Percentiles rank a stretch among this genome's conserved stretches.
Evolutionary conservation across 2,113 vertebrate genomes (phyloP).

Genomic region (Microtus oregoni): DNA sequence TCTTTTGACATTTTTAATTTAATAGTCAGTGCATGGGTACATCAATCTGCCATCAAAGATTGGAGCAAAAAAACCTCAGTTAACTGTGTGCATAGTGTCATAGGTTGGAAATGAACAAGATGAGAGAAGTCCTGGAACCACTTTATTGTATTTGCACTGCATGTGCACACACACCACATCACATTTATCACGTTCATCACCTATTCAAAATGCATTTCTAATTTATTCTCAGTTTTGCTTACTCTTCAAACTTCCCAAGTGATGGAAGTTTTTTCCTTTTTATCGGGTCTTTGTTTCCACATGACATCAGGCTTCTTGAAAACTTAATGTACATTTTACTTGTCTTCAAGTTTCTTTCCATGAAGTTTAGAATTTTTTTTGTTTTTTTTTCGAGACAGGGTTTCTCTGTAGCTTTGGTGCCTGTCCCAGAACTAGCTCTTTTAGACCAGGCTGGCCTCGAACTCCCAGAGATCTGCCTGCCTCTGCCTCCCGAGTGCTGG

Average conservation of each 20-base stretch:
- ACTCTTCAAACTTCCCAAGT: background rate
- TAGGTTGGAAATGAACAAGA: background rate
- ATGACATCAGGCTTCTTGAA: background rate
- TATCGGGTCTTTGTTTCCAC: no score
- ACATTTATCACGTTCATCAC: background rate
- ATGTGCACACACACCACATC: background rate
- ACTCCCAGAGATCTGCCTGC: no score
- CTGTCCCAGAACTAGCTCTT: no score
- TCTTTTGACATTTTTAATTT: background rate
- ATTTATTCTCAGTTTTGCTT: background rate
- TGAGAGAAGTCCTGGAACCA: background rate
- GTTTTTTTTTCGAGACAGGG: no score
- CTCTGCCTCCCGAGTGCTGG: no score
- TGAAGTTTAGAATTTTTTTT: background rate
- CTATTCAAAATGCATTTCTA: background rate
- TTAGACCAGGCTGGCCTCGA: no score
- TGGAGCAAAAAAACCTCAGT: background rate
- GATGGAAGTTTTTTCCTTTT: no score
- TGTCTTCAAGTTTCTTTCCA: background rate
- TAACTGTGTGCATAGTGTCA: background rate
- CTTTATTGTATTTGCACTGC: background rate
- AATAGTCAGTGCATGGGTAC: background rate
- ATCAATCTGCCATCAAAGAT: background rate
- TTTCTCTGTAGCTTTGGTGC: no score
- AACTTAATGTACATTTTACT: background rate